Conservation (phyloP, 2,797 vertebrate species). For the Melanotaenia nigrans region DNA sequence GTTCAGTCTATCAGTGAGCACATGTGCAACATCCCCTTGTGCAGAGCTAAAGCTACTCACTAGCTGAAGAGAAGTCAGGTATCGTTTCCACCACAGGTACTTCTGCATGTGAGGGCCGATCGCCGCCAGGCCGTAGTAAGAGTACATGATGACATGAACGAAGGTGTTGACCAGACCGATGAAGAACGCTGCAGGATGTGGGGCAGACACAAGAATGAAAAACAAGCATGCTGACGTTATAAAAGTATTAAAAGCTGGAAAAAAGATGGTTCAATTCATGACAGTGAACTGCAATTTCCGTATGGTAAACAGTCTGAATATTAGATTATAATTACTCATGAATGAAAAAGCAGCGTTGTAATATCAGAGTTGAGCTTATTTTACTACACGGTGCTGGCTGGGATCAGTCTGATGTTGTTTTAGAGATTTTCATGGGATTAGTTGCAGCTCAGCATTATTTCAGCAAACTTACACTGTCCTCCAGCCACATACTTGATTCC, state of each 20-base stretch:
- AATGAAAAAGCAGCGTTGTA: neutral
- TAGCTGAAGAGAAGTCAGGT: slow-evolving; percentile 95
- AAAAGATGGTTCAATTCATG: neutral
- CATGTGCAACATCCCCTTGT: neutral
- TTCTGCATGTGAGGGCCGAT: slow-evolving; percentile 95
- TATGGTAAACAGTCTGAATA: too few species aligned
- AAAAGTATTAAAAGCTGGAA: neutral
- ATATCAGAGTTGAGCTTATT: slow-evolving; percentile 3
- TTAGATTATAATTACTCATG: neutral
- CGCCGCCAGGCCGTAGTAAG: slow-evolving; percentile 93
- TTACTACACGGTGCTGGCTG: too few species aligned
- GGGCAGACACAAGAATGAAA: neutral
- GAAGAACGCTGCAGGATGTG: slow-evolving; percentile 91
- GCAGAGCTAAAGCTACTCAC: slow-evolving; percentile 76
- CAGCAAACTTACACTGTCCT: slow-evolving; percentile 90
- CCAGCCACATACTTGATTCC: slow-evolving; percentile 96
- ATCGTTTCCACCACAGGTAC: slow-evolving; percentile 97
- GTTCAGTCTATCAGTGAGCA: accelerated
- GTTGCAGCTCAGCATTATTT: neutral
- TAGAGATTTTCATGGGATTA: neutral
- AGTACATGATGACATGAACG: slow-evolving; percentile 96
- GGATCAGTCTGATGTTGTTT: neutral
- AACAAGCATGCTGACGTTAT: neutral
- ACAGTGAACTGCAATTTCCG: neutral
- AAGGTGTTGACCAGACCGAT: slow-evolving; percentile 92